A percentile compares a stretch with the other conserved stretches of the same genome.
These are phyloP conservation scores for Turritopsis rubra DNA, from an alignment of 30 jellyfish, hydroid and myxozoan genomes.

Conservation along the genomic window DNA sequence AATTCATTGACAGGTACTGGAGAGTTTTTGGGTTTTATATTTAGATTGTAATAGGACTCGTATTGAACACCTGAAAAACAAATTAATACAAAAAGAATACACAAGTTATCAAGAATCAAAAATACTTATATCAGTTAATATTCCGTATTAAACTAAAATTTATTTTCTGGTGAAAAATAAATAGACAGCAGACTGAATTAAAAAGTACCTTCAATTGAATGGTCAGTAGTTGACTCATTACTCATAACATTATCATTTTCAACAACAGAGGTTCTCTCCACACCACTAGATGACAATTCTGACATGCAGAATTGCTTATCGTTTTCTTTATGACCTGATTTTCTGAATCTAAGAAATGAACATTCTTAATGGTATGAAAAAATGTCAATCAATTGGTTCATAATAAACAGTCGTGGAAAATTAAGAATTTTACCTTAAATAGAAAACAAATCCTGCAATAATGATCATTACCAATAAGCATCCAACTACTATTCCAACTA, in stretches of 20 bases:
- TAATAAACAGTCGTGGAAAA: background rate
- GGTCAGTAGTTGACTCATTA: background rate
- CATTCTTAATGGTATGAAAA: background rate
- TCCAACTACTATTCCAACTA: background rate
- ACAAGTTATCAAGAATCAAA: background rate
- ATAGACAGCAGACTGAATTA: background rate
- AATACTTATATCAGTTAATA: background rate
- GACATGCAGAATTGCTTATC: background rate
- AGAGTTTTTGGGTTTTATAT: background rate
- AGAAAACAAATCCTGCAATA: background rate
- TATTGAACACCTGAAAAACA: background rate
- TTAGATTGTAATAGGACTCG: background rate
- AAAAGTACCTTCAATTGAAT: background rate
- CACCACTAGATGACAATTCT: background rate
- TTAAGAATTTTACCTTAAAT: background rate
- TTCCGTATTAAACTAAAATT: background rate
- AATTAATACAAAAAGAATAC: background rate
- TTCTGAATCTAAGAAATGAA: background rate
- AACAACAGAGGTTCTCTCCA: background rate
- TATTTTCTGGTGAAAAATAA: background rate
- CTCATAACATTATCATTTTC: background rate
- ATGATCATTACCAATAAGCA: background rate
- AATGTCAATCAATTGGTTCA: background rate
- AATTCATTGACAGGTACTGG: constrained; percentile 12
- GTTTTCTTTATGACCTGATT: background rate